Evolutionary conservation across 2,888 invertebrate genomes (phyloP).

Genomic region (Trichopria drosophilae): DNA sequence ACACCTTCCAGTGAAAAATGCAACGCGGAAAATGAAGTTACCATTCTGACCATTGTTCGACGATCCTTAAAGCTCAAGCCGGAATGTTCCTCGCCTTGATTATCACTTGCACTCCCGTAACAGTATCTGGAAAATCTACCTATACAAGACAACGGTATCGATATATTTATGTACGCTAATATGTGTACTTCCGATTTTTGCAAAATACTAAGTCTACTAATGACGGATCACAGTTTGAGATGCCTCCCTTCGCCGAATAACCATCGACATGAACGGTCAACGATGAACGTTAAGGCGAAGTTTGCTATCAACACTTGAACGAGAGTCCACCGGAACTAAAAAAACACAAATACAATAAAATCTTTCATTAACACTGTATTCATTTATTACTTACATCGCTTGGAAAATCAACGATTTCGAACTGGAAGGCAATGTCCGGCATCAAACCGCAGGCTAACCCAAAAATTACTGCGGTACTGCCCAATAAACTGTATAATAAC

Average conservation of each 20-base stretch:
- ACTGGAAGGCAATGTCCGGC: conserved; percentile 83
- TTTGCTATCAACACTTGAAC: conserved; percentile 83
- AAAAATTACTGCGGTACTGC: conserved; percentile 81
- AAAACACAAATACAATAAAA: conserved; percentile 10
- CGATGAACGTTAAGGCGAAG: conserved; percentile 80
- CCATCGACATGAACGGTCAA: conserved; percentile 83
- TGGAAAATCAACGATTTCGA: conserved; percentile 95
- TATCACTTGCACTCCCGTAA: no score
- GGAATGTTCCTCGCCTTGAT: no score
- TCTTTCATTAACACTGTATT: not conserved
- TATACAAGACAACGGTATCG: conserved; percentile 33
- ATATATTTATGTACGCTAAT: conserved; percentile 33
- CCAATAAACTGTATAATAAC: conserved; percentile 84
- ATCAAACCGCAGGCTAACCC: conserved; percentile 81
- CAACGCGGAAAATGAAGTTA: no score
- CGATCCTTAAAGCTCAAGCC: no score
- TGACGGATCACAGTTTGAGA: conserved; percentile 50
- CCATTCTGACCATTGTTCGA: no score
- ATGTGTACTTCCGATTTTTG: conserved; percentile 15
- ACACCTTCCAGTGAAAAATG: no score
- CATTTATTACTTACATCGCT: conserved; percentile 71
- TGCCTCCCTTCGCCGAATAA: conserved; percentile 80
- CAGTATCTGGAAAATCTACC: conserved; percentile 31
- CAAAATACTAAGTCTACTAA: conserved; percentile 27
- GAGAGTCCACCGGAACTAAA: conserved; percentile 87